Percentiles rank a stretch among this genome's conserved stretches.
These are phyloP conservation scores for Enteromius fasciolatus DNA, from an alignment of 2,797 vertebrate genomes.

Conservation along the genomic window DNA sequence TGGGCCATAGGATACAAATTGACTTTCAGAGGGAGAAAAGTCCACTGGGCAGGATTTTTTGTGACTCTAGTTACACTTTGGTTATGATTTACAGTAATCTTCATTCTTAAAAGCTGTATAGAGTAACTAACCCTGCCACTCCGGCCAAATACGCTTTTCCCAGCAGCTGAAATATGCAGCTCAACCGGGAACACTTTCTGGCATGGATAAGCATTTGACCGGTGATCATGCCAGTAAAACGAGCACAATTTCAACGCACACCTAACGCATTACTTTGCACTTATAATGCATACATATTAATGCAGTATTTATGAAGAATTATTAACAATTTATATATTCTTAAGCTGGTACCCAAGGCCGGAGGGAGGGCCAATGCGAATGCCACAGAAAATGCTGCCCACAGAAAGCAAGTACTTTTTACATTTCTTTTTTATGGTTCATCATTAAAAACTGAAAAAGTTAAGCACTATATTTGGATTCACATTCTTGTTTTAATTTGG, in stretches of 20 bases:
- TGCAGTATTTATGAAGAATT: slow-evolving; percentile 66
- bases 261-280: slow-evolving; percentile 63
- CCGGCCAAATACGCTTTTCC: slow-evolving; percentile 50
- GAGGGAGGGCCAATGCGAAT: slow-evolving; percentile 76
- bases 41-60: slow-evolving; percentile 75
- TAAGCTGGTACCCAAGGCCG: slow-evolving; percentile 79
- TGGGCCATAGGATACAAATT: slow-evolving; percentile 63
- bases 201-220: slow-evolving; percentile 45
- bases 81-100: slow-evolving; percentile 72
- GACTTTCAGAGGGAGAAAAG: slow-evolving; percentile 57
- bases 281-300: slow-evolving; percentile 66
- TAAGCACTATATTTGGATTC: slow-evolving; percentile 5
- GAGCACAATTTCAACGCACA: slow-evolving; percentile 44
- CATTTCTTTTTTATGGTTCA: slow-evolving; percentile 1
- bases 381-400: slow-evolving; percentile 81
- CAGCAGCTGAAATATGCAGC: slow-evolving; percentile 52
- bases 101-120: slow-evolving; percentile 59
- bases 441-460: background rate
- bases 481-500: background rate
- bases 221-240: slow-evolving; percentile 60
- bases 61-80: slow-evolving; percentile 73
- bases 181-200: slow-evolving; percentile 56
- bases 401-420: slow-evolving; percentile 77
- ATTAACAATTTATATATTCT: slow-evolving; percentile 72
- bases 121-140: slow-evolving; percentile 62